Percentiles rank a stretch among this genome's conserved stretches.
phyloP scores from a whole-genome alignment of 2,888 invertebrate species.

The Saturnia japonica region DNA sequence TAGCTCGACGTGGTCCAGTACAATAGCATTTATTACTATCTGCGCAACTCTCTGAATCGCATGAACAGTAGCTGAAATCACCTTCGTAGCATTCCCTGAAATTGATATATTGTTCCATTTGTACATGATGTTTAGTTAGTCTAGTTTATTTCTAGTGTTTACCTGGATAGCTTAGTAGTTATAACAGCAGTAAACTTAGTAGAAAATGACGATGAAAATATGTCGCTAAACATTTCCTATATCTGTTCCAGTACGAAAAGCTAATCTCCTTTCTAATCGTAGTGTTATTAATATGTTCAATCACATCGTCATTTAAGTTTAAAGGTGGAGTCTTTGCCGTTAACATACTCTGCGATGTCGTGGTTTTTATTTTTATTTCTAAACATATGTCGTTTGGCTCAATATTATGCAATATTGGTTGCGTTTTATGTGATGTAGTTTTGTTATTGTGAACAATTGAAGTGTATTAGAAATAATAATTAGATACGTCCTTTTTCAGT shows the following conservation, averaged over 20 bases:
- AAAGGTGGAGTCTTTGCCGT: no score
- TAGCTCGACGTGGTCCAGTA: constrained; percentile 56
- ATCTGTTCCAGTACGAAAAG: neutral
- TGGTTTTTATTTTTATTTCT: no score
- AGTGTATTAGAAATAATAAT: no score
- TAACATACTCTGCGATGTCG: no score
- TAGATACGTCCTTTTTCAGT: no score
- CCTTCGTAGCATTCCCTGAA: constrained; percentile 68
- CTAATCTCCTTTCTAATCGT: neutral
- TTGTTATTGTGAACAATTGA: no score
- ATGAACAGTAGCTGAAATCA: constrained; percentile 85
- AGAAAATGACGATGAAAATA: neutral
- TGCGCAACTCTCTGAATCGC: constrained; percentile 93
- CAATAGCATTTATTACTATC: constrained; percentile 95
- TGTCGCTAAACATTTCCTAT: neutral
- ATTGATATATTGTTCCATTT: constrained; percentile 21
- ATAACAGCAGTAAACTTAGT: no score
- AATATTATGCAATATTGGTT: no score
- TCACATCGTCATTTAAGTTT: no score
- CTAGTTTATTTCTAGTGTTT: neutral
- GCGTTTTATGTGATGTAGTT: no score
- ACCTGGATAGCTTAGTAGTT: neutral
- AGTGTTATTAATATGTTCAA: neutral
- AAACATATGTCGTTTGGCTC: no score
- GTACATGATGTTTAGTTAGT: no score